Evolutionary conservation across 2,888 invertebrate genomes (phyloP), one percentile per base, ranked within the genome.

Genomic region (Chelonus formosanus): DNA sequence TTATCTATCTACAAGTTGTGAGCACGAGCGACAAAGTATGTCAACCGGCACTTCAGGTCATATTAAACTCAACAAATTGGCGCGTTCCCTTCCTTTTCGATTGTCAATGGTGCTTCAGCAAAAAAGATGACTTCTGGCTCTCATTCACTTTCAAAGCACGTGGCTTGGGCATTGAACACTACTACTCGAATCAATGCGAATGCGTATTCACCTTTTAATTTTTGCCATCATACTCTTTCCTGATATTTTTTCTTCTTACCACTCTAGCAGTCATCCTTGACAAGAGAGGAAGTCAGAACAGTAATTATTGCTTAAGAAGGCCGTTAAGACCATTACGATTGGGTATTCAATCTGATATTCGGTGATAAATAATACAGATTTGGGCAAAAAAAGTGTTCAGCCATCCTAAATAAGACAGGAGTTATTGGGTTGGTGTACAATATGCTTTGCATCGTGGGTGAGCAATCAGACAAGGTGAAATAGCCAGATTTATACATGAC

Each of bases 101-200:
- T 53, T 52, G 44, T 61, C 53, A 61, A 52, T 61, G 43, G 32
- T 34, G 20, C 47, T 57, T 52, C 43, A 20, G 40, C 65, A 20
- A 20, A 20, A 20, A 20, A 20, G 20, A 20, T 20, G 20, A 20
- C 20, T 20, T 20, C 20, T 20, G 20, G 20, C 20, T 20, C 20
- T 65, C 54, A 66, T 66, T 66, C 52, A 54, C 32, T 66, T 66
- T 62, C 66, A 50, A 52, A 61, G 61, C 66, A 66, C 62, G 66
- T 66, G 66, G 43, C 44, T 58, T 34, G 50, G 20, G 20, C 20
- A 20, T 20, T 20, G 20, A 20, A 48, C 54, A 48, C 34, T 47
- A 34, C 32, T 50, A 10, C 60, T 48, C 8, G 35, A 35, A 54
- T 20, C 35, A 36, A 35, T 34, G 35, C 35, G n/a, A 35, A n/a